Base-by-base conservation (phyloP, 2,113 vertebrate species). In the Sorex fumeus region DNA sequence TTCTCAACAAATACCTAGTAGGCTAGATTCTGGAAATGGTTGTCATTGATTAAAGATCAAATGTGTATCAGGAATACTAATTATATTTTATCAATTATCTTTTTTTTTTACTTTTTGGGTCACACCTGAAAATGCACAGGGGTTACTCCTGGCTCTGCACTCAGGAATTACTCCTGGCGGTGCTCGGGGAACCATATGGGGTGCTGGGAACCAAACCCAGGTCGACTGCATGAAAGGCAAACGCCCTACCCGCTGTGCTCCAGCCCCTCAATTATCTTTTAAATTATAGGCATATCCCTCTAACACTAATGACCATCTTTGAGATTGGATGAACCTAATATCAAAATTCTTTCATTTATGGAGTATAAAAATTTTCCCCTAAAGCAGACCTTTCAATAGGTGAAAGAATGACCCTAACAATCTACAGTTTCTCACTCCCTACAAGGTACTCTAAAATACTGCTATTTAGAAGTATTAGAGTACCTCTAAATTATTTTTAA, bases 291-390 rank as follows among this genome's bases (percentile, higher is more conserved):
- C 40, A 64, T 13, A 25, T 28, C 18, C 11, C 32, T 66, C 28
- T 62, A 43, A 94, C 6, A 40, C 32, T 9, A 45, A 90, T 84
- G 57, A 50, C 16, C n/a, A 83, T 34, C 43, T 89, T 32, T 43
- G 30, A 88, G 36, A 25, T 36, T 40, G 70, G 64, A 86, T 36
- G 90, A n/a, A 77, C 40, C 5, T 12, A 78, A 88, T 81, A n/a
- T 78, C 12, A 64, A 21, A 91, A 72, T 71, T 93, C 81, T 80
- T 50, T 53, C 5, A 66, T 12, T 72, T 88, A 57, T 4, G 8
- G 27, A n/a, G 11, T 79, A 57, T 50, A 2, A 60, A 36, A 92
- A 57, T 30, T 77, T 69, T 92, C 82, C 47, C 53, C 27, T 70
- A 4, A 34, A 30, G 36, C 40, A 87, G 19, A 67, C 4, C 21